Evolutionary conservation across 2,888 invertebrate species (phyloP), one percentile per base, ranked within the genome.

Genomic region (Sialis lutaria): DNA sequence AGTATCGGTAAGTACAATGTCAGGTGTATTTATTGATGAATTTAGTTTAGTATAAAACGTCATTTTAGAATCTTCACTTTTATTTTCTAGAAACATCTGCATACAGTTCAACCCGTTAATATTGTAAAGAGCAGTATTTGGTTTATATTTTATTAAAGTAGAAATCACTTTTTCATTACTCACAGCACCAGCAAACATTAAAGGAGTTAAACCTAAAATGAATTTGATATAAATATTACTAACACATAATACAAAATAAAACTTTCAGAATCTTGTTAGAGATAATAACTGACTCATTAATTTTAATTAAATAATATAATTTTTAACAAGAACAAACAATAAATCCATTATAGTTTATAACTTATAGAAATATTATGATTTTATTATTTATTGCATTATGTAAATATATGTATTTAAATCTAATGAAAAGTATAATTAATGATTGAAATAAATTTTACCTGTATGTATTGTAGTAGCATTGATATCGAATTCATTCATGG

Each of bases 121-220:
- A 46, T 58, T 61, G 47, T 55, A 57, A 4, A 48, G 30, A 5
- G 50, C 48, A 2, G 49, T 40, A 46, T 60, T 54, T 1, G 58
- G 60, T 33, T 58, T 56, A 31, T 56, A 53, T 40, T 51, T 33
- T 6, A 57, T 42, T 32, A 64, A 52, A 6, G 55, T 40, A 4
- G 52, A 50, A 37, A 55, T 56, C 4, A 57, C 55, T 31, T 53
- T 50, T 6, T 48, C 39, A 50, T 60, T 57, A 44, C 58, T 55
- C 50, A 58, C 53, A 13, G 59, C 58, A 32, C 57, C 55, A 8
- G 62, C 61, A 49, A 61, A 62, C 60, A 62, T 63, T n/a, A 60
- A 47, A 4, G 63, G 61, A 6, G 61, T 60, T 22, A 62, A 50
- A 40, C 55, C 63, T 63, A 51, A 44, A 57, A 57, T 46, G 45